Percentiles rank a stretch among this genome's conserved stretches.
Conservation (phyloP, 2,888 invertebrate species). For the Chrysodeixis includens region DNA sequence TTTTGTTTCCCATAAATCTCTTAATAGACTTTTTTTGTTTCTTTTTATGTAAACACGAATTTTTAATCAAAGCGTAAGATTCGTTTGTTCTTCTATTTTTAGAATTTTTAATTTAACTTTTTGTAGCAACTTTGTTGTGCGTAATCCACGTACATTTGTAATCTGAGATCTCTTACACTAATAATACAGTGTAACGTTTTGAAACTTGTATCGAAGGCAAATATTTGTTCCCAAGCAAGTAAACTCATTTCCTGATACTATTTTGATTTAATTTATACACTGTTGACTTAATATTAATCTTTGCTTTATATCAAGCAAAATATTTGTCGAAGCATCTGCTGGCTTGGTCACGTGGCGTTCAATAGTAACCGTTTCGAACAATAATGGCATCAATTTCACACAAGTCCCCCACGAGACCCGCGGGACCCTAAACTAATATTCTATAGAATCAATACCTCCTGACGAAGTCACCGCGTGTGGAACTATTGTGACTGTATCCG, state of each 20-base stretch:
- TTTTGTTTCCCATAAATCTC: constrained; percentile 37
- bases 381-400: constrained; percentile 82
- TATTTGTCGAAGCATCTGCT: constrained; percentile 58
- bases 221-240: constrained; percentile 22
- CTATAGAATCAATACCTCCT: constrained; percentile 66
- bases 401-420: constrained; percentile 64
- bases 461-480: constrained; percentile 68
- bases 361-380: constrained; percentile 55
- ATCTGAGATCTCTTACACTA: constrained; percentile 6
- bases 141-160: background rate
- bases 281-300: constrained; percentile 32
- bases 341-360: constrained; percentile 55
- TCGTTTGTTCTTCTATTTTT: constrained; percentile 12
- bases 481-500: constrained; percentile 62
- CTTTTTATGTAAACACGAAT: constrained; percentile 16
- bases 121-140: background rate
- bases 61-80: constrained; percentile 29
- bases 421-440: constrained; percentile 68
- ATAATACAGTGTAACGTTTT: background rate
- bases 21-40: constrained; percentile 27
- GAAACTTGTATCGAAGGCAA: constrained; percentile 12
- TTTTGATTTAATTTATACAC: constrained; percentile 44
- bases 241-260: constrained; percentile 26
- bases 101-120: background rate
- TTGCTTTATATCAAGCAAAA: constrained; percentile 50